Conservation (phyloP, 2,888 invertebrate genomes). For the Vanessa cardui region DNA sequence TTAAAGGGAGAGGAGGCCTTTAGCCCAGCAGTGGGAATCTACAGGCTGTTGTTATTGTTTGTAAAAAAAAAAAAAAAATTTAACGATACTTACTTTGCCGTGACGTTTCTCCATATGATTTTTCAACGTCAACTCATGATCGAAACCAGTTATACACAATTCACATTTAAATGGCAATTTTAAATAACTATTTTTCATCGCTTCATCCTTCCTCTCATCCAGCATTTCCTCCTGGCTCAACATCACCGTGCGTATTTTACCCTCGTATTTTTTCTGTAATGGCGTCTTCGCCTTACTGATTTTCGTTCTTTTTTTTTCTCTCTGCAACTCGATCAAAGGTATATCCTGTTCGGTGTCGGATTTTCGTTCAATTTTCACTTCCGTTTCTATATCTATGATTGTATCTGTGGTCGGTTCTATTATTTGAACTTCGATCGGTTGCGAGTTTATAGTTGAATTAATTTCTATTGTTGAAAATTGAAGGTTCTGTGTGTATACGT, state of each 20-base stretch:
- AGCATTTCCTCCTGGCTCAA: constrained; percentile 54
- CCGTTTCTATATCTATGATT: constrained; percentile 42
- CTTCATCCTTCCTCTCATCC: constrained; percentile 55
- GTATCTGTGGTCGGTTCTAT: constrained; percentile 19
- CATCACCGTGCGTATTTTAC: constrained; percentile 54
- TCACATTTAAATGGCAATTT: constrained; percentile 66
- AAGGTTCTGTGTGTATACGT: constrained; percentile 21
- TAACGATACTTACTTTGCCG: constrained; percentile 49
- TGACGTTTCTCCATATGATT: constrained; percentile 63
- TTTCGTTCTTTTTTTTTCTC: constrained; percentile 18
- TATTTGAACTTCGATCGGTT: constrained; percentile 37
- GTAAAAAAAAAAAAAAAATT: neutral
- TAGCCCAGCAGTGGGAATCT: too few relatives aligned
- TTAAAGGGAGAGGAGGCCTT: too few relatives aligned
- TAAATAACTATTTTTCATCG: constrained; percentile 52
- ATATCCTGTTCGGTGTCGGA: constrained; percentile 52
- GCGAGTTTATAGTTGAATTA: constrained; percentile 36
- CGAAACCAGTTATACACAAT: constrained; percentile 63
- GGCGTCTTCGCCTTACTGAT: constrained; percentile 7
- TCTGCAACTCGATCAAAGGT: constrained; percentile 48
- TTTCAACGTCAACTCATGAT: constrained; percentile 58
- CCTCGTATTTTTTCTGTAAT: constrained; percentile 48
- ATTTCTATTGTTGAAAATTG: constrained; percentile 42
- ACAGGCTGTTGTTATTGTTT: too few relatives aligned
- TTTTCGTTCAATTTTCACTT: constrained; percentile 55